A percentile compares a stretch with the other conserved stretches of the same genome.
phyloP scores from a whole-genome alignment of 2,888 invertebrate genomes.

The Acrobasis suavella region DNA sequence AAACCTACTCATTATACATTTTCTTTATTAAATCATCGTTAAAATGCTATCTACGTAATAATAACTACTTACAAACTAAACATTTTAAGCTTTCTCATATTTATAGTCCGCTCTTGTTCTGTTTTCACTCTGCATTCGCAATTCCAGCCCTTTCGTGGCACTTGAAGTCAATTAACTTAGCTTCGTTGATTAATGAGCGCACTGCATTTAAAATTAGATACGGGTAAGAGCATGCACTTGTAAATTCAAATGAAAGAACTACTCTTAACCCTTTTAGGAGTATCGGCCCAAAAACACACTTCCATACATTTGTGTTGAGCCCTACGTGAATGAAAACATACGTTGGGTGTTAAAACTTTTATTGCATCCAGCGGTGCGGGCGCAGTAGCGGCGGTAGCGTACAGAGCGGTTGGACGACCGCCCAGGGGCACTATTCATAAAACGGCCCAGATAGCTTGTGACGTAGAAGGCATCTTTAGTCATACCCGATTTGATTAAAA shows the following conservation, averaged over 20 bases:
- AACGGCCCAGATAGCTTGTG: too few species aligned
- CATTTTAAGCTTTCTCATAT: too few species aligned
- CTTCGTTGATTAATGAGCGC: slow-evolving; percentile 44
- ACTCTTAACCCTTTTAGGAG: slow-evolving; percentile 19
- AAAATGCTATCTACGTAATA: too few species aligned
- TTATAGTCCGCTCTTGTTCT: neutral
- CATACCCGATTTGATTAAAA: too few species aligned
- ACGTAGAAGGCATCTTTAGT: too few species aligned
- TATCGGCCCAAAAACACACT: slow-evolving; percentile 61
- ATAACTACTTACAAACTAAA: too few species aligned
- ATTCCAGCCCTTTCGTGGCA: slow-evolving; percentile 38
- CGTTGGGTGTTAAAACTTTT: slow-evolving; percentile 68
- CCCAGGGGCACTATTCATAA: too few species aligned
- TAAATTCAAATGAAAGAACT: slow-evolving; percentile 20
- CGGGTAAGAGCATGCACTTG: slow-evolving; percentile 30
- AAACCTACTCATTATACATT: too few species aligned
- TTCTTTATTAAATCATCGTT: too few species aligned
- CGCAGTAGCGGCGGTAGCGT: too few species aligned
- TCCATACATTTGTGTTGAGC: slow-evolving; percentile 47
- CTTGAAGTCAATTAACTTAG: slow-evolving; percentile 67
- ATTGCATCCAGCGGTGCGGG: slow-evolving; percentile 53
- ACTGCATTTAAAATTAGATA: slow-evolving; percentile 48
- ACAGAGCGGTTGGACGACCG: too few species aligned
- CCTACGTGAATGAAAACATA: slow-evolving; percentile 61
- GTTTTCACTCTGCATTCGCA: slow-evolving; percentile 16